phyloP scores from a whole-genome alignment of 2,888 invertebrate genomes.

The Tinea trinotella region DNA sequence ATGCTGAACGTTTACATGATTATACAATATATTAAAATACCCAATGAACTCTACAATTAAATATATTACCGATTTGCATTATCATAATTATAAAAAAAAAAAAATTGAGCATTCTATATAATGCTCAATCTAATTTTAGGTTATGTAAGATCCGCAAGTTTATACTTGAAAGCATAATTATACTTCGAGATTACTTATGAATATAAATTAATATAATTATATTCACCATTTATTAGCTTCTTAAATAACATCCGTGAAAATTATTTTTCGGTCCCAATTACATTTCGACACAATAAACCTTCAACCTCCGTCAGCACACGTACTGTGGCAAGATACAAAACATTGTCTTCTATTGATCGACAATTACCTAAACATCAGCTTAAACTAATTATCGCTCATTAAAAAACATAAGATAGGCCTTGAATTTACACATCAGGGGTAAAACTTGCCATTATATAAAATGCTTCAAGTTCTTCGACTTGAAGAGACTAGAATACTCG shows the following conservation, averaged over 20 bases:
- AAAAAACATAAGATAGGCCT: not conserved
- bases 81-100: not conserved
- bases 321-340: slow-evolving; percentile 10
- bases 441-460: not conserved
- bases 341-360: not conserved
- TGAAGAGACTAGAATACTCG: slow-evolving; percentile 11
- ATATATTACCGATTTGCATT: not conserved
- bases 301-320: not conserved
- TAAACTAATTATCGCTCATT: not conserved
- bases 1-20: not conserved
- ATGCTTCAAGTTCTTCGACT: slow-evolving; percentile 2
- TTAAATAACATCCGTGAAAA: not conserved
- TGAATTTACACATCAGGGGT: not conserved
- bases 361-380: not conserved
- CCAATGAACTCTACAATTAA: not conserved
- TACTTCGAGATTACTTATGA: slow-evolving; percentile 6
- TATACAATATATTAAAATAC: not conserved
- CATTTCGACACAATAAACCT: not conserved
- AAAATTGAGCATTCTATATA: no score
- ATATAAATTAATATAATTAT: not conserved
- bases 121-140: not conserved
- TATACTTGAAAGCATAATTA: not conserved
- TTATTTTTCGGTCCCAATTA: not conserved
- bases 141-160: not conserved
- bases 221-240: not conserved